phyloP scores from a whole-genome alignment of 2,113 vertebrate species.

The Lucifuga dentata region DNA sequence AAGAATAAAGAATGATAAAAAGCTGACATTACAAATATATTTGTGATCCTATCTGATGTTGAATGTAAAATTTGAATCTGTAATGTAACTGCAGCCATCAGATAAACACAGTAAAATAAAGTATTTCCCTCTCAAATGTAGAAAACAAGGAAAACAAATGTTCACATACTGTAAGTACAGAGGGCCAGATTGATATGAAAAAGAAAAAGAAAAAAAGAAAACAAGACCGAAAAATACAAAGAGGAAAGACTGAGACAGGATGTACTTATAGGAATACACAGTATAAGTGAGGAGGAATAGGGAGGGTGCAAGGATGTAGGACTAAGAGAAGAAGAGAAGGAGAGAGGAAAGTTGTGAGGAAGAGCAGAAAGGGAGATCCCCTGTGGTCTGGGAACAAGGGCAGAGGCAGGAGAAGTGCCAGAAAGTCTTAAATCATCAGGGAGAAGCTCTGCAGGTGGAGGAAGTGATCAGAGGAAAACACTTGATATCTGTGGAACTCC shows the following conservation, averaged over 20 bases:
- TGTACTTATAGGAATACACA: background rate
- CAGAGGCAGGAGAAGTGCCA: slow-evolving; percentile 63
- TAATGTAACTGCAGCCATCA: too few relatives aligned
- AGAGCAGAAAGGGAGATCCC: slow-evolving; percentile 33
- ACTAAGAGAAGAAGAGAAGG: slow-evolving; percentile 12
- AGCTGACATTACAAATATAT: too few relatives aligned
- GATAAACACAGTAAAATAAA: too few relatives aligned
- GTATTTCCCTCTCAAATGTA: too few relatives aligned
- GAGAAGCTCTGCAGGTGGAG: slow-evolving; percentile 65
- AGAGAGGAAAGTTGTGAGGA: slow-evolving; percentile 13
- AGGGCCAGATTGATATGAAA: background rate
- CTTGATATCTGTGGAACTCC: slow-evolving; percentile 49
- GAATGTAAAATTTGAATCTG: too few relatives aligned
- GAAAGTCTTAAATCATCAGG: slow-evolving; percentile 65
- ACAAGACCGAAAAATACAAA: background rate
- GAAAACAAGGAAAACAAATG: too few relatives aligned
- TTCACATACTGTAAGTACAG: too few relatives aligned
- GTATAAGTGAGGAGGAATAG: background rate
- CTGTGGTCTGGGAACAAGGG: slow-evolving; percentile 62
- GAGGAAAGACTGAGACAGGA: background rate
- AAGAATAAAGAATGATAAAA: too few relatives aligned
- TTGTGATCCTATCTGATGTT: too few relatives aligned
- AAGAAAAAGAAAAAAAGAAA: background rate
- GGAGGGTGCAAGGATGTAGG: background rate
- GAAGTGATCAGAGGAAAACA: slow-evolving; percentile 64